Conservation (phyloP, 2,113 vertebrate species). For the Neolamprologus tretocephalus region DNA sequence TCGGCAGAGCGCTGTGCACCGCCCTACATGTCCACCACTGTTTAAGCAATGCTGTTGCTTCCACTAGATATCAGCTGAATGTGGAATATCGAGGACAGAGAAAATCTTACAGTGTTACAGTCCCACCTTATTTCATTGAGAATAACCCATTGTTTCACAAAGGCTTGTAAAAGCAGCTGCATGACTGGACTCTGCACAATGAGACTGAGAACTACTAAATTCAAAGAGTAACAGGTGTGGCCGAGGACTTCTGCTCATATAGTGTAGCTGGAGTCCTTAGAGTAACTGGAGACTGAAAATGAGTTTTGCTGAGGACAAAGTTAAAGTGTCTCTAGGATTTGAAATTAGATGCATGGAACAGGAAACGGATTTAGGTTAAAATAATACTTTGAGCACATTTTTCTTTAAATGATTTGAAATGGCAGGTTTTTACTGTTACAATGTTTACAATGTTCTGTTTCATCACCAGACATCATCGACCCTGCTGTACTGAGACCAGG, state of each 20-base stretch:
- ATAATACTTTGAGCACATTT: not conserved
- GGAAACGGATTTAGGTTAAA: not conserved
- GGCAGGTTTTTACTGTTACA: not conserved
- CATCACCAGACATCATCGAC: constrained; percentile 85
- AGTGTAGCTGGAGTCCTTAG: not conserved
- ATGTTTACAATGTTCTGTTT: not conserved
- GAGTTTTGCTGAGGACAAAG: not conserved
- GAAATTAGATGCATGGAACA: not conserved
- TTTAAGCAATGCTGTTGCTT: not conserved
- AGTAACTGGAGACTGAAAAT: not conserved
- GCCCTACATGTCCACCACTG: not conserved
- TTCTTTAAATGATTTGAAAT: not conserved
- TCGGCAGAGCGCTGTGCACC: not conserved
- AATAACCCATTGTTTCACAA: not conserved
- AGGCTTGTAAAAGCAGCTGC: not conserved
- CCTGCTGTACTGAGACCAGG: constrained; percentile 90
- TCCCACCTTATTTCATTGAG: not conserved
- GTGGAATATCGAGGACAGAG: not conserved
- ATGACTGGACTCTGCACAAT: not conserved
- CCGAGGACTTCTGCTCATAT: not conserved
- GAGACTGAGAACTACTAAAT: not conserved
- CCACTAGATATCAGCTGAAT: not conserved
- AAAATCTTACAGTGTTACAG: not conserved
- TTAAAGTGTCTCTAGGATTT: not conserved
- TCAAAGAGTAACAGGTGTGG: not conserved